These are phyloP conservation scores for Bombus haemorrhoidalis DNA, from an alignment of 1,140 invertebrate species.

Conservation along the genomic window DNA sequence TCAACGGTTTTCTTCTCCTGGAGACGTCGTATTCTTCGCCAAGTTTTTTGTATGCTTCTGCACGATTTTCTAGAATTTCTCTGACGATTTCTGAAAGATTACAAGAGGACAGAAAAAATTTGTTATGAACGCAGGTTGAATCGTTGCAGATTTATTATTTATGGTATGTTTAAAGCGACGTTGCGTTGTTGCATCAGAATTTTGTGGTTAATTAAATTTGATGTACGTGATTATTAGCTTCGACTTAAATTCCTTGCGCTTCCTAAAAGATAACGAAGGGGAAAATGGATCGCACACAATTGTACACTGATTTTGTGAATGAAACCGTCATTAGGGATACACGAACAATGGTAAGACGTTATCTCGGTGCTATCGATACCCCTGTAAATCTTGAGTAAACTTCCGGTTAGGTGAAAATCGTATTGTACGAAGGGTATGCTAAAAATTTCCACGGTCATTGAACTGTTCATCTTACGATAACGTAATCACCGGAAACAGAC, in stretches of 20 bases:
- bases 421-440: too few species aligned
- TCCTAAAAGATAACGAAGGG: background rate
- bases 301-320: accelerated
- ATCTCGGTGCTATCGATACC: background rate
- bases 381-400: background rate
- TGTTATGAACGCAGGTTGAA: background rate
- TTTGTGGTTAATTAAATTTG: too few species aligned
- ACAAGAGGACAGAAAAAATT: too few species aligned
- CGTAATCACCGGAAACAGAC: too few species aligned
- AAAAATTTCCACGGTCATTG: accelerated
- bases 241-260: too few species aligned
- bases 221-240: accelerated
- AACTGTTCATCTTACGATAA: too few species aligned
- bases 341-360: accelerated
- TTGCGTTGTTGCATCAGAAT: accelerated
- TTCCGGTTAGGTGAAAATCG: accelerated
- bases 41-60: conserved; percentile 84
- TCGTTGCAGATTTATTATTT: background rate
- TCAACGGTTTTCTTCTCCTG: conserved; percentile 69
- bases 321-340: accelerated
- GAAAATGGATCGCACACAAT: too few species aligned
- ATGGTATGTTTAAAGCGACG: background rate
- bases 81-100: conserved; percentile 86
- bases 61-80: conserved; percentile 89
- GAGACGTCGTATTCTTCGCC: conserved; percentile 76